Evolutionary conservation across 2,888 invertebrate species (phyloP).

Genomic region (Lobophora halterata): DNA sequence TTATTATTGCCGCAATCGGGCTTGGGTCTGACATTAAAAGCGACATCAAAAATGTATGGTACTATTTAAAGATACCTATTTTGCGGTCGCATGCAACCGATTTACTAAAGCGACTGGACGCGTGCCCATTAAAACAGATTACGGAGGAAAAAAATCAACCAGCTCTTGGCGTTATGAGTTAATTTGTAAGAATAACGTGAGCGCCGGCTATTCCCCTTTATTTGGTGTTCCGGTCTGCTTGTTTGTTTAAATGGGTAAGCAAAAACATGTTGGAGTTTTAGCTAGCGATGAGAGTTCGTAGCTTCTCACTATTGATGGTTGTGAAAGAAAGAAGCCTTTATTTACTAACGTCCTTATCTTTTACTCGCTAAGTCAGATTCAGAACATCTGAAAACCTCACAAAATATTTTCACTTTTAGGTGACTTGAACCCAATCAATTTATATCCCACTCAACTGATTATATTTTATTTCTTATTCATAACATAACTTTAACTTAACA

Average conservation of each 20-base stretch:
- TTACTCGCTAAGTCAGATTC: no score
- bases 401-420: no score
- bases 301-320: no score
- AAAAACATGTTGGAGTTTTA: no score
- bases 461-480: no score
- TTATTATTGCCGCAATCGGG: slow-evolving; percentile 72
- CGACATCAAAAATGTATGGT: slow-evolving; percentile 74
- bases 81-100: slow-evolving; percentile 70
- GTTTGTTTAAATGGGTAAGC: slow-evolving; percentile 77
- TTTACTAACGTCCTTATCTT: no score
- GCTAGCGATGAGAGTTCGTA: no score
- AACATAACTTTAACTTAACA: no score
- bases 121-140: slow-evolving; percentile 78
- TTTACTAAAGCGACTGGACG: slow-evolving; percentile 75
- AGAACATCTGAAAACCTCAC: no score
- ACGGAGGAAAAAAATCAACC: slow-evolving; percentile 69
- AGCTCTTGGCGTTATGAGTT: slow-evolving; percentile 78
- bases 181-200: slow-evolving; percentile 78
- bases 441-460: no score
- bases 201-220: slow-evolving; percentile 71
- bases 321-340: no score
- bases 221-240: slow-evolving; percentile 70
- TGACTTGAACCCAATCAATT: no score
- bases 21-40: slow-evolving; percentile 66
- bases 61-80: slow-evolving; percentile 77